Evolutionary conservation across 2,888 invertebrate genomes (phyloP), one percentile per base, ranked within the genome.

Genomic region (Pedicia rivosa): DNA sequence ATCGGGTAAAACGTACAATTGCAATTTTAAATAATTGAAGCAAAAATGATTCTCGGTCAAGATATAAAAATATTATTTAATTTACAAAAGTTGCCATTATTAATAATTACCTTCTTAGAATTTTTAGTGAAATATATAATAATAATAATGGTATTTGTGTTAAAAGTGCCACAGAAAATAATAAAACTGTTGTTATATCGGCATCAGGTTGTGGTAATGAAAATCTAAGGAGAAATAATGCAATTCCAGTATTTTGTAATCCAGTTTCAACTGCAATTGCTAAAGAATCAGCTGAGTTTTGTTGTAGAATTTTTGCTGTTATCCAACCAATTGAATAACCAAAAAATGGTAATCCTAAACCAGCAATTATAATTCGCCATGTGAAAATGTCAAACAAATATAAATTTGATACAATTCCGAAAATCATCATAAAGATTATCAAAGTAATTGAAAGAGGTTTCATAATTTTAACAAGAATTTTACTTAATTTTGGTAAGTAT

Each of bases 181-280:
- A 92, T 40, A 87, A 72, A 48, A 91, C 87, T 31, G 88, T 86
- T 4, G 91, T 86, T 30, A 92, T 65, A 62, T 92, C 91, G 0
- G 82, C 84, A 44, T 80, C 78, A 0, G 92, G 92, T 50, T 87
- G 82, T 0, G 72, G 72, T 40, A 94, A 65, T 4, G 84, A 75
- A 52, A 86, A 77, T 39, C 81, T 64, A 37, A 94, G 63, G 47
- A 94, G 65, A 57, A 92, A 86, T 50, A 94, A 91, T 1, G 91
- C 72, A 43, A 94, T 78, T 29, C 90, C 91, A 0, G 91, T 90
- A 62, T 94, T 94, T 63, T 92, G 91, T 37, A 92, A 77, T 36
- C 92, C 90, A 5, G 87, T 84, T 65, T 94, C 94, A 35, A 94
- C 78, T 33, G 86, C 78, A 50, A 94, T 90, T 5, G 94, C 87